Evolutionary conservation across 2,888 invertebrate species (phyloP).

Genomic region (Globia sparganii): DNA sequence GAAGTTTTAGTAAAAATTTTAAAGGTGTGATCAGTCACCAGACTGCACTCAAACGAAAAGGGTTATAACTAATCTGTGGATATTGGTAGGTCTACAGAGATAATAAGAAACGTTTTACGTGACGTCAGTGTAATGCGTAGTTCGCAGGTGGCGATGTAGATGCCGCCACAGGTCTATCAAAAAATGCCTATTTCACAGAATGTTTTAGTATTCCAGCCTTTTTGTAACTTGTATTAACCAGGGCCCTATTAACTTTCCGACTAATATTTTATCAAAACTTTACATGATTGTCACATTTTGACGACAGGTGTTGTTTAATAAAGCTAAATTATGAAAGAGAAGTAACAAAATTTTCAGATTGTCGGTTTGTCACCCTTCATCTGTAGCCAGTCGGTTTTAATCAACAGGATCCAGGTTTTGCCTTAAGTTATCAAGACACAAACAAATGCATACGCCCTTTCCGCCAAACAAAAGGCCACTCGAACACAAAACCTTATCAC

Average conservation of each 20-base stretch:
- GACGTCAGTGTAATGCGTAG: neutral
- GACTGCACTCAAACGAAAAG: neutral
- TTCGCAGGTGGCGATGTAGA: neutral
- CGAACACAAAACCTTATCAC: slow-evolving; percentile 19
- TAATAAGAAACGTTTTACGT: too few relatives aligned
- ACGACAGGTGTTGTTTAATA: neutral
- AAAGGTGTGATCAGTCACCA: too few relatives aligned
- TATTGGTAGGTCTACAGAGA: neutral
- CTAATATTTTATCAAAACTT: neutral
- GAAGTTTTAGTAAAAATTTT: neutral
- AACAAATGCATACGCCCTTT: neutral
- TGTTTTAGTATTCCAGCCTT: neutral
- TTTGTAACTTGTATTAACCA: neutral
- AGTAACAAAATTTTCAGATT: neutral
- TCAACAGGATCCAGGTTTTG: neutral
- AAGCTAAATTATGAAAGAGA: neutral
- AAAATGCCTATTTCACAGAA: neutral
- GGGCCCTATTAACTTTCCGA: neutral
- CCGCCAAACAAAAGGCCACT: slow-evolving; percentile 39
- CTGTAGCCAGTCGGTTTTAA: neutral
- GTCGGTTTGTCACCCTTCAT: neutral
- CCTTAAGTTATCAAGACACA: neutral
- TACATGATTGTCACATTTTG: neutral
- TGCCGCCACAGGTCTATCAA: neutral
- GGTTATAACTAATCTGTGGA: neutral